These are phyloP conservation scores for Tetramorium simillimum DNA, from an alignment of 1,140 invertebrate species.

Conservation along the genomic window DNA sequence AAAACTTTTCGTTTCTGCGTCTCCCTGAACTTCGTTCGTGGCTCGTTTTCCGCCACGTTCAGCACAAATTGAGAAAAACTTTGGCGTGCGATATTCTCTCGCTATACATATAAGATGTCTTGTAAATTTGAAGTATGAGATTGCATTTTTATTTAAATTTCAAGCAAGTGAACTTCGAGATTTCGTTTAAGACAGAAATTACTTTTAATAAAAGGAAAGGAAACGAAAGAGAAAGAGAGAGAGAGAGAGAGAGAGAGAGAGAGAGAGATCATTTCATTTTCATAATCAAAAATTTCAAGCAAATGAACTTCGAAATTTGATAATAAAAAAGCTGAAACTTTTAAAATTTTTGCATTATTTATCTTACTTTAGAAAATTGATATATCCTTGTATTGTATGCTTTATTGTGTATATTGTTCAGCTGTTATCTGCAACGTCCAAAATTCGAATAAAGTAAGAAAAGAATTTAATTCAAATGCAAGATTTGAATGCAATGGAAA, in stretches of 20 bases:
- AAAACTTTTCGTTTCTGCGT: conserved; percentile 69
- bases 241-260: neutral
- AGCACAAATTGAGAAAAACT: conserved; percentile 64
- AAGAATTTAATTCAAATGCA: neutral
- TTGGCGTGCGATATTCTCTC: conserved; percentile 42
- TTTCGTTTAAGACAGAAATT: neutral
- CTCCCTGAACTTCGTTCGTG: conserved; percentile 62
- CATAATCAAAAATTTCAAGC: neutral
- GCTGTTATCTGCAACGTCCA: neutral
- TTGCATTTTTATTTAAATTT: neutral
- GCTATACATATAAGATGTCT: neutral
- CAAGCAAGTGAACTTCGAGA: neutral
- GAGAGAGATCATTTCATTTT: neutral
- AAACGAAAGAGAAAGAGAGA: neutral
- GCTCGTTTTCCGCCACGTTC: conserved; percentile 59
- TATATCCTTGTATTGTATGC: neutral
- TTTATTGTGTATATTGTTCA: neutral
- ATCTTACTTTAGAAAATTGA: neutral
- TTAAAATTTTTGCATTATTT: neutral
- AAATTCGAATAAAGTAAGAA: neutral
- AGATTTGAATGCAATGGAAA: neutral
- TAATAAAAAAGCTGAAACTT: neutral
- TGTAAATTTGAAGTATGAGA: neutral
- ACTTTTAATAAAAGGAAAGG: neutral
- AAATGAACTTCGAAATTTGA: too few relatives aligned